These are phyloP conservation scores for Nestor notabilis DNA, from an alignment of 2,113 vertebrate species.

Conservation along the genomic window DNA sequence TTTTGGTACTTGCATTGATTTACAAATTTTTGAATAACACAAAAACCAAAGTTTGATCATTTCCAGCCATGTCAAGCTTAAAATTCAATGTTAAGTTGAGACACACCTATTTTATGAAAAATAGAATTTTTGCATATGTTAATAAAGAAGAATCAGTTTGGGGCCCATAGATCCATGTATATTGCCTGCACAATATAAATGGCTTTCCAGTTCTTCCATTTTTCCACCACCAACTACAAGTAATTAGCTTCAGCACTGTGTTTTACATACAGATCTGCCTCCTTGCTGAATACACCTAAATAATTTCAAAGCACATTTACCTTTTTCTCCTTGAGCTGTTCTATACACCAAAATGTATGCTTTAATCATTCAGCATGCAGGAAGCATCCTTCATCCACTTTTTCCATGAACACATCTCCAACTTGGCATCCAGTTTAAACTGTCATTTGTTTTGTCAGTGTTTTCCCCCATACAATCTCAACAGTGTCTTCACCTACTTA, in stretches of 20 bases:
- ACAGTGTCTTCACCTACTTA: constrained; percentile 9
- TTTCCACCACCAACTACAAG: neutral
- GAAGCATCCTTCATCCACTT: neutral
- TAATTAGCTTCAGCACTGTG: neutral
- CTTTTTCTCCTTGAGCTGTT: neutral
- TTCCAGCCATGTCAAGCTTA: neutral
- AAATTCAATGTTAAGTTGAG: neutral
- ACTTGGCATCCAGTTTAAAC: neutral
- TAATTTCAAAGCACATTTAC: neutral
- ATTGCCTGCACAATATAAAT: neutral
- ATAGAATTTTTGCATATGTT: neutral
- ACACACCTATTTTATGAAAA: neutral
- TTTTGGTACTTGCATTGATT: neutral
- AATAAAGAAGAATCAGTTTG: neutral
- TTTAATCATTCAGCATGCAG: neutral
- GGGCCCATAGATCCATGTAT: neutral
- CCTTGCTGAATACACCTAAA: neutral
- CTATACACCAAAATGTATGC: neutral
- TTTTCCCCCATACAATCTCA: neutral
- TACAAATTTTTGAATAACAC: neutral
- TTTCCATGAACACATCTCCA: neutral
- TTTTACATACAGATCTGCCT: neutral
- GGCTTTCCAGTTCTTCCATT: neutral
- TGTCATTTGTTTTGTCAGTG: neutral
- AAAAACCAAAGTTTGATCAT: neutral